Percentiles rank a stretch among this genome's conserved stretches.
phyloP scores from a whole-genome alignment of 1,140 invertebrate species.

The Sycophila sp. region DNA sequence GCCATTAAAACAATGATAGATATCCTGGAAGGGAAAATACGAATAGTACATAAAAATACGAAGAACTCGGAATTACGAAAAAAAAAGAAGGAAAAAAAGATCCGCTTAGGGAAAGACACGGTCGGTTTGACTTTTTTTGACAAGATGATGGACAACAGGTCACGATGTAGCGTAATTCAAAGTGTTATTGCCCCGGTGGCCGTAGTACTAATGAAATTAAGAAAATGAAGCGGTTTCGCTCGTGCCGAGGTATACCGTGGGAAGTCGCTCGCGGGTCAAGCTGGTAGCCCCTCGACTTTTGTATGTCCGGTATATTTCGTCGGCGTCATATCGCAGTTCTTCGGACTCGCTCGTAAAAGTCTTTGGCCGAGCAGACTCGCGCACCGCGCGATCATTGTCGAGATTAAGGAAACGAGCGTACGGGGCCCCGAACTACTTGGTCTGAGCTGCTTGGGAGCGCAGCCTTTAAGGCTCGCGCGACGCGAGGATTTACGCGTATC shows the following conservation, averaged over 20 bases:
- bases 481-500: slow-evolving; percentile 8
- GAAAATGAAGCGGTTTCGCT: slow-evolving; percentile 44
- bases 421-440: slow-evolving; percentile 34
- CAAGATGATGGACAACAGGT: slow-evolving; percentile 19
- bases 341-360: slow-evolving; percentile 56
- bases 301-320: slow-evolving; percentile 36
- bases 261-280: slow-evolving; percentile 59
- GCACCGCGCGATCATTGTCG: slow-evolving; percentile 58
- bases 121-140: slow-evolving; percentile 34
- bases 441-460: not conserved
- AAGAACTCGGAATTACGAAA: too few species aligned
- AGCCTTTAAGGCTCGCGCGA: not conserved
- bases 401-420: slow-evolving; percentile 56
- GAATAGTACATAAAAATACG: too few species aligned
- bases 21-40: too few species aligned
- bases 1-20: too few species aligned
- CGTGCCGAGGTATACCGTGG: slow-evolving; percentile 51
- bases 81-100: not conserved
- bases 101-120: not conserved
- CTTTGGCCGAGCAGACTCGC: slow-evolving; percentile 41
- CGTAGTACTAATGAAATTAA: slow-evolving; percentile 50
- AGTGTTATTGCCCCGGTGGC: slow-evolving; percentile 34
- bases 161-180: slow-evolving; percentile 34
- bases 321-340: slow-evolving; percentile 42
- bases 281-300: slow-evolving; percentile 35